Base-by-base conservation (phyloP, 2,888 invertebrate species). In the Dendrolimus pini region DNA sequence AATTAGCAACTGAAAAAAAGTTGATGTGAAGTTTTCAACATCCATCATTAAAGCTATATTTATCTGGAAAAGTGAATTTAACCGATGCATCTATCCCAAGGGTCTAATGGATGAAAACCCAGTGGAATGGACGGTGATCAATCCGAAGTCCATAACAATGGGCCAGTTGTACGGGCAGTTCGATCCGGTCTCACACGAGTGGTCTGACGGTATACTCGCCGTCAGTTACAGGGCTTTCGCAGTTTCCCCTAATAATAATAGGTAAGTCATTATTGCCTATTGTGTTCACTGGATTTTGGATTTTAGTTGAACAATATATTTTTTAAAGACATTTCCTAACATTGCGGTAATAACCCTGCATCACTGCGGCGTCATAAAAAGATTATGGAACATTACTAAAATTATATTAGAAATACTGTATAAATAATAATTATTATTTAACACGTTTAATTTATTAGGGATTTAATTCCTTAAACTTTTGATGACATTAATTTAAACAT, bases 111-210 rank as follows among this genome's bases (percentile, higher is more conserved):
- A 93, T 41, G 96, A 97, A 74, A 94, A 95, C 71, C 92, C 92
- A 62, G 96, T 95, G 0, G 94, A 96, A 66, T 96, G 93, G 75
- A 95, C 93, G 0, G 92, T 97, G 1, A 97, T 97, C 65, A 99
- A 98, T 85, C 98, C 99, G 0, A 99, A 99, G 84, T 95, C 98
- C 0, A 96, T 99, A 59, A 97, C 98, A 0, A 96, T 98, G 95
- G 98, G 97, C 0, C 98, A 98, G 79, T 89, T 99, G 42, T 99
- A 98, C 75, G 98, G 98, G 0, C 96, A 97, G 80, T 98, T 98
- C 76, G 98, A 99, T 87, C 93, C 95, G 0, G 95, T 96, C 0
- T 98, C 98, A 0, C 98, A 98, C 81, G 98, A 99, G 90, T 97
- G 97, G 97, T 95, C 95, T 2, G 97, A 97, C 77, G 97, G 97